Percentiles rank a stretch among this genome's conserved stretches.
These are phyloP conservation scores for Acromyrmex heyeri DNA, from an alignment of 1,140 invertebrate species.

Conservation along the genomic window DNA sequence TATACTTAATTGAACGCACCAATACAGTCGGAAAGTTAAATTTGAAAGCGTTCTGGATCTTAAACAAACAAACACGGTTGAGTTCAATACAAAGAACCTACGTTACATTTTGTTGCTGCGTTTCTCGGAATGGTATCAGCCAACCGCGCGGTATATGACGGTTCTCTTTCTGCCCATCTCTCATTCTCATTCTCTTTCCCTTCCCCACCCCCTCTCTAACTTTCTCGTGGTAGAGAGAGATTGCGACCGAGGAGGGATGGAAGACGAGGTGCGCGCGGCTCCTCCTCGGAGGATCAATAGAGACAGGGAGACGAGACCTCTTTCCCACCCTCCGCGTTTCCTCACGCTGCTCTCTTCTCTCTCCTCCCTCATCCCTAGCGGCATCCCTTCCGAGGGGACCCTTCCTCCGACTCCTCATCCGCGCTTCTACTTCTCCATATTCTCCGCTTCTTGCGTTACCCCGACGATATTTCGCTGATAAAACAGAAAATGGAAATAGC, in stretches of 20 bases:
- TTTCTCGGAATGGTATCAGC: slow-evolving; percentile 68
- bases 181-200: slow-evolving; percentile 40
- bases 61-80: slow-evolving; percentile 12
- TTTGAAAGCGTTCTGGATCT: not conserved
- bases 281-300: slow-evolving; percentile 86
- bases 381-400: slow-evolving; percentile 67
- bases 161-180: slow-evolving; percentile 61
- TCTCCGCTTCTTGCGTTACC: slow-evolving; percentile 67
- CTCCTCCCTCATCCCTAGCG: slow-evolving; percentile 72
- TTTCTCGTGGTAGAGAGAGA: slow-evolving; percentile 65
- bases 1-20: slow-evolving; percentile 28
- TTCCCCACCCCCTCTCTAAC: slow-evolving; percentile 35
- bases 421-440: slow-evolving; percentile 73
- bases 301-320: slow-evolving; percentile 86
- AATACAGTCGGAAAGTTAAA: not conserved
- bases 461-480: slow-evolving; percentile 49
- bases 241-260: slow-evolving; percentile 77
- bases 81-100: slow-evolving; percentile 6
- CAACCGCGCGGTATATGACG: slow-evolving; percentile 46
- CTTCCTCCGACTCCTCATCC: slow-evolving; percentile 67
- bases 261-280: slow-evolving; percentile 85
- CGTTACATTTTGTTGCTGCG: slow-evolving; percentile 60
- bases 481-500: slow-evolving; percentile 29
- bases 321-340: slow-evolving; percentile 74
- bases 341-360: slow-evolving; percentile 65